phyloP scores from a whole-genome alignment of 2,797 vertebrate genomes.

The Phylloscopus collybita region DNA sequence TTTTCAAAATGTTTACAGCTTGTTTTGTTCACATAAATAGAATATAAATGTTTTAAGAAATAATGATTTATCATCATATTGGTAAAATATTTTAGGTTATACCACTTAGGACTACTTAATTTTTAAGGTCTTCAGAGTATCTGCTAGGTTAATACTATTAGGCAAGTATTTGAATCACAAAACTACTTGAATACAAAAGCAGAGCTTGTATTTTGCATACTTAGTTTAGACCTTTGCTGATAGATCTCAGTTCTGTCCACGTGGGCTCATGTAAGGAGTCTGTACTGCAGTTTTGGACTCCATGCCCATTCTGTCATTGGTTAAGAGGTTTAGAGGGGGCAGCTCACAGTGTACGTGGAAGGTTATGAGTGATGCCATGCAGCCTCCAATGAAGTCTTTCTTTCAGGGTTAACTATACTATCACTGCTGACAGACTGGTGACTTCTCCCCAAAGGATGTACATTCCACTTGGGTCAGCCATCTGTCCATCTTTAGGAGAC shows the following conservation, averaged over 20 bases:
- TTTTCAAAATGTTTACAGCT: constrained; percentile 33
- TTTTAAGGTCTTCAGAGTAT: not conserved
- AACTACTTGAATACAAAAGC: not conserved
- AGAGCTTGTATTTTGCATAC: not conserved
- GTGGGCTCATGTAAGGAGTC: rapidly evolving
- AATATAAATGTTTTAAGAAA: constrained; percentile 13
- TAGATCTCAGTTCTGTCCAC: not conserved
- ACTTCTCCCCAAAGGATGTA: not conserved
- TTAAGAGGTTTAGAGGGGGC: not conserved
- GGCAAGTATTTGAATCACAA: not conserved
- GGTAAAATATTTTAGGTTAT: not conserved
- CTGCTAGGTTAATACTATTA: not conserved
- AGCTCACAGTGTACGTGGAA: not conserved
- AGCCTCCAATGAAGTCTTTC: not conserved
- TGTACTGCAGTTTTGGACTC: not conserved
- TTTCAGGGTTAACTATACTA: not conserved
- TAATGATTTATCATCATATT: not conserved
- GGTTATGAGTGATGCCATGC: not conserved
- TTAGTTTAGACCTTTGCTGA: not conserved
- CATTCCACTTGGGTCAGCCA: not conserved
- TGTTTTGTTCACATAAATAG: not conserved
- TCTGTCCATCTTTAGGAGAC: not conserved
- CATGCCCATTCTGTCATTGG: rapidly evolving
- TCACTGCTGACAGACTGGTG: not conserved
- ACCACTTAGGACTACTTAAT: not conserved